Evolutionary conservation across 1,140 invertebrate species (phyloP).

Genomic region (Diabrotica virgifera): DNA sequence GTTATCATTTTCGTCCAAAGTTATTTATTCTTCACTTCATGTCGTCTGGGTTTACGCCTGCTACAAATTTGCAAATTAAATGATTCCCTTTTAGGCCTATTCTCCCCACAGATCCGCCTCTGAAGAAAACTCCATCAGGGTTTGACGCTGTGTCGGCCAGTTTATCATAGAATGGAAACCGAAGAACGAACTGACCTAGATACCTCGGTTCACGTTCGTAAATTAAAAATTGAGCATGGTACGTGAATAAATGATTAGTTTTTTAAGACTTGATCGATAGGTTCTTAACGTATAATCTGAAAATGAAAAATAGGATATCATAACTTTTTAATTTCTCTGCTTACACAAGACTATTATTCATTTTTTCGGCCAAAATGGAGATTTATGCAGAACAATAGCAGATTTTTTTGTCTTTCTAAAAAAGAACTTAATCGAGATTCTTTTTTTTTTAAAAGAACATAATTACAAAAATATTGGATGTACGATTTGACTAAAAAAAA

Average conservation of each 20-base stretch:
- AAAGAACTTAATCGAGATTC: too few relatives aligned
- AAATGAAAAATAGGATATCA: not conserved
- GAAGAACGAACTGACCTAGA: constrained; percentile 1
- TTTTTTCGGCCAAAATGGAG: too few relatives aligned
- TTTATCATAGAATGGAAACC: not conserved
- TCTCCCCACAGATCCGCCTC: not conserved
- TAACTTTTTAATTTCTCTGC: not conserved
- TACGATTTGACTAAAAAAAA: too few relatives aligned
- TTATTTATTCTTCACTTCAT: too few relatives aligned
- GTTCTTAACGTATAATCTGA: not conserved
- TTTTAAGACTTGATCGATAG: not conserved
- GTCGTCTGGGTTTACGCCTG: too few relatives aligned
- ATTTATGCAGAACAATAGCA: too few relatives aligned
- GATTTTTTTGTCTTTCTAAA: too few relatives aligned
- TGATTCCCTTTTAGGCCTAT: not conserved
- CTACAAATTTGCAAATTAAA: too few relatives aligned
- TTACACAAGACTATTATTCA: not conserved
- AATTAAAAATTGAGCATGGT: constrained; percentile 3
- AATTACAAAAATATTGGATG: too few relatives aligned
- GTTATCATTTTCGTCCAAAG: too few relatives aligned
- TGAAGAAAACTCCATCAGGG: not conserved
- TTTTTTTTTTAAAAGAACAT: too few relatives aligned
- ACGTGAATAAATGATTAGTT: constrained; percentile 3
- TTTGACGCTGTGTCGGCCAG: not conserved
- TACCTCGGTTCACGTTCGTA: not conserved